A percentile compares a stretch with the other conserved stretches of the same genome.
phyloP scores from a whole-genome alignment of 2,797 vertebrate genomes.

The Petrocephalus schoutedeni region DNA sequence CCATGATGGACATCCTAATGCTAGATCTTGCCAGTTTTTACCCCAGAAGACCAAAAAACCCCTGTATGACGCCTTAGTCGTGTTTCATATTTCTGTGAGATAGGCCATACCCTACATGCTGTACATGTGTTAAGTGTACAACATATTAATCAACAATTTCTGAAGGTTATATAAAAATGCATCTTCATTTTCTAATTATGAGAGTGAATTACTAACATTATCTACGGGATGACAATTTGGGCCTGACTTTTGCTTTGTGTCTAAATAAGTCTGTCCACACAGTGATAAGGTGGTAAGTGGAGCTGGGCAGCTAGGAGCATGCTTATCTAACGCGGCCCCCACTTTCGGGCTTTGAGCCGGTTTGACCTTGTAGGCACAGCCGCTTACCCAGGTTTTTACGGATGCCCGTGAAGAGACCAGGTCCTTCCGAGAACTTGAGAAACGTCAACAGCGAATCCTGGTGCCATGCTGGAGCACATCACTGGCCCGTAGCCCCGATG shows the following conservation, averaged over 20 bases:
- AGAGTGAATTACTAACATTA: conserved; percentile 48
- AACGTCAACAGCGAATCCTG: background rate
- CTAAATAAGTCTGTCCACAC: conserved; percentile 39
- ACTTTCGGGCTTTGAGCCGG: conserved; percentile 34
- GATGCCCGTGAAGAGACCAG: conserved; percentile 36
- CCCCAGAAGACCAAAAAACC: background rate
- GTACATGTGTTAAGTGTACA: background rate
- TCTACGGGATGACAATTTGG: conserved; percentile 44
- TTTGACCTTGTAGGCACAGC: conserved; percentile 44
- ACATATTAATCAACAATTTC: background rate
- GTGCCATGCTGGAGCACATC: background rate
- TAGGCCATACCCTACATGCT: background rate
- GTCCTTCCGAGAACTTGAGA: background rate
- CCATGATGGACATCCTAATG: background rate
- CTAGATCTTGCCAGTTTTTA: background rate
- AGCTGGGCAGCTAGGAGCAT: conserved; percentile 16
- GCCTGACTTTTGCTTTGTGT: conserved; percentile 37
- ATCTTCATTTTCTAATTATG: conserved; percentile 45
- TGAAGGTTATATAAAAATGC: conserved; percentile 22
- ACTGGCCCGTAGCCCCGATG: background rate
- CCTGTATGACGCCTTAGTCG: background rate
- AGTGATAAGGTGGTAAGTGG: conserved; percentile 41
- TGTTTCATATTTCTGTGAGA: background rate
- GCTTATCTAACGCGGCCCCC: conserved; percentile 27
- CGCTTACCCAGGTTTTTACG: conserved; percentile 34